Base-by-base conservation (phyloP, 2,113 vertebrate genomes). In the Callionymus lyra region DNA sequence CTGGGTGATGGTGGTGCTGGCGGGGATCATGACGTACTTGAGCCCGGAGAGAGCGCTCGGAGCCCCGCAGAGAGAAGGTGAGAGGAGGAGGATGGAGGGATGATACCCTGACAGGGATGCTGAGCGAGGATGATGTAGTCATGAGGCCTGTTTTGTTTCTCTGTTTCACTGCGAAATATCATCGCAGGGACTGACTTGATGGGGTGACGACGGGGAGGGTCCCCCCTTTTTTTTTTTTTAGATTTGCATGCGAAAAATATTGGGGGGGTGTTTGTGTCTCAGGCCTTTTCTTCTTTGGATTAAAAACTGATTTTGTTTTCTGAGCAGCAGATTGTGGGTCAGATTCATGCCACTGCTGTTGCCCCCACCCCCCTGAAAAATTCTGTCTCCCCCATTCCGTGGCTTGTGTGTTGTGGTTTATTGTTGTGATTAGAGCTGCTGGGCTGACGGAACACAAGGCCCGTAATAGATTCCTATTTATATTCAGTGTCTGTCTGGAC, bases 21-120 rank as follows among this genome's bases (percentile, higher is more conserved):
- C 84, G 74, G 85, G 75, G 77, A 79, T 82, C 67, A 83, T 89
- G 86, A 86, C 85, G 61, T 86, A 83, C 83, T 81, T 89, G 67
- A 85, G 82, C 82, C 87, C 88, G 53, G 87, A 89, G 69, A 85
- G 84, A 83, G 85, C 84, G 48, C 84, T 92, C 60, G 90, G 88
- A 80, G 89, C 88, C 70, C 90, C 91, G 76, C 87, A 88, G 82
- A 86, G 88, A 70, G 88, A 89, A 78, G 91, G 91, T 92, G 85
- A 90, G 89, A 68, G 34, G 56, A 52, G 68, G 34, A 50, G 70
- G 56, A 31, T n/a, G 51, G 46, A 15, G 49, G 6, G 57, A 47
- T 50, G 38, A 49, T 51, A 63, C 53, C 18, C 56, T 70, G 56
- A 72, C 71, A 73, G 56, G 57, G 72, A 79, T 72, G 76, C 65